A percentile compares a stretch with the other conserved stretches of the same genome.
Evolutionary conservation across 2,797 vertebrate species (phyloP).

Genomic region (Muscicapa comitata): DNA sequence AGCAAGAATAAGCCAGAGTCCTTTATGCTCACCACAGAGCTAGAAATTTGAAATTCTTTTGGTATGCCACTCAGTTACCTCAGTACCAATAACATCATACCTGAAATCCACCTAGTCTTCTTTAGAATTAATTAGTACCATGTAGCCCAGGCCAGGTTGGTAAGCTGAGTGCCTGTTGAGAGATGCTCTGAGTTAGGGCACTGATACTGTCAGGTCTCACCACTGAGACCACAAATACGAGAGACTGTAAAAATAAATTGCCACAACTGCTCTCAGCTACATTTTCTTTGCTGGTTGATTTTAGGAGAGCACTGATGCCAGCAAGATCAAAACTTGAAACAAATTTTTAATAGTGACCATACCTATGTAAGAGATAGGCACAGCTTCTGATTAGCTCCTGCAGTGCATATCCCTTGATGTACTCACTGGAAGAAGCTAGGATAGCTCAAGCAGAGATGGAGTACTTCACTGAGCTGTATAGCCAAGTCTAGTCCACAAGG

Average conservation of each 20-base stretch:
- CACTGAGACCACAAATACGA: neutral
- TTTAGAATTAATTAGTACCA: neutral
- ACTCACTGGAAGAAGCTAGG: neutral
- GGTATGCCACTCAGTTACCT: neutral
- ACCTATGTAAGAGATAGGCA: neutral
- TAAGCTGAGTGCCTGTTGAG: neutral
- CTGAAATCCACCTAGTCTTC: neutral
- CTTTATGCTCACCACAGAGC: neutral
- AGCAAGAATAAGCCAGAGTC: neutral
- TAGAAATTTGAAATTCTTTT: neutral
- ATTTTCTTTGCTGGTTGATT: neutral
- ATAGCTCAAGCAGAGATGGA: neutral
- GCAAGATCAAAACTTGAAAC: neutral
- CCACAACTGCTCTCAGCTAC: neutral
- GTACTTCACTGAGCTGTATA: neutral
- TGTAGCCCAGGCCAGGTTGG: accelerated
- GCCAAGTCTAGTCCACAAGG: neutral
- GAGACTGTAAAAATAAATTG: neutral
- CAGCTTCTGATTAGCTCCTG: neutral
- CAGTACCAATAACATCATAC: neutral
- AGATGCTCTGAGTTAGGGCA: neutral
- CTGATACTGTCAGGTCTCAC: neutral
- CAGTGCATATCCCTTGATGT: accelerated
- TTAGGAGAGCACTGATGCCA: neutral
- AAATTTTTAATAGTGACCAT: neutral